Evolutionary conservation across 2,113 vertebrate genomes (phyloP).

Genomic region (Gasterosteus nipponicus): DNA sequence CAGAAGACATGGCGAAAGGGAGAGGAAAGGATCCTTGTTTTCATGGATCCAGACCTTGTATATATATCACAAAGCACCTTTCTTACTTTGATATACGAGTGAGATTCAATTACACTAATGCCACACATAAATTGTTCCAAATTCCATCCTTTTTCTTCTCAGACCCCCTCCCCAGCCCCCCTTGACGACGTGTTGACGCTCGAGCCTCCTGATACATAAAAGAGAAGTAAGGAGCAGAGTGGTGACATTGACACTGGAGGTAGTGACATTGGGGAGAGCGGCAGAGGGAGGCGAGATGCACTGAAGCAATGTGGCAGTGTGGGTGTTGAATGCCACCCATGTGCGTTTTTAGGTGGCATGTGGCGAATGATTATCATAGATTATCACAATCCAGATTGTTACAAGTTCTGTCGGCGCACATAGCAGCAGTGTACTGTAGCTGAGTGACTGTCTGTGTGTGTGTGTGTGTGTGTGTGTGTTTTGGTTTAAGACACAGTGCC

Average conservation of each 20-base stretch:
- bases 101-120: conserved; percentile 81
- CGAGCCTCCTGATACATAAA: conserved; percentile 62
- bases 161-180: neutral
- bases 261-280: conserved; percentile 77
- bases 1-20: conserved; percentile 53
- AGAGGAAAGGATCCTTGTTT: conserved; percentile 69
- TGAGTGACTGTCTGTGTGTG: conserved; percentile 54
- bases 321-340: conserved; percentile 81
- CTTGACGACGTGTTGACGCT: conserved; percentile 16
- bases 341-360: conserved; percentile 82
- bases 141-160: conserved; percentile 55
- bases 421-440: conserved; percentile 77
- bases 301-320: conserved; percentile 71
- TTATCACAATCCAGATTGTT: conserved; percentile 84
- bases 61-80: conserved; percentile 68
- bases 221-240: conserved; percentile 63
- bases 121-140: conserved; percentile 79
- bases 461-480: conserved; percentile 60
- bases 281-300: conserved; percentile 64
- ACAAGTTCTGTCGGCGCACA: conserved; percentile 78
- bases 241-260: conserved; percentile 77
- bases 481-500: conserved; percentile 75
- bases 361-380: conserved; percentile 83
- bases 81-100: conserved; percentile 75
- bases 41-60: conserved; percentile 70